A percentile compares a stretch with the other conserved stretches of the same genome.
Conservation (phyloP, 2,113 vertebrate species). For the Pseudorasbora parva region DNA sequence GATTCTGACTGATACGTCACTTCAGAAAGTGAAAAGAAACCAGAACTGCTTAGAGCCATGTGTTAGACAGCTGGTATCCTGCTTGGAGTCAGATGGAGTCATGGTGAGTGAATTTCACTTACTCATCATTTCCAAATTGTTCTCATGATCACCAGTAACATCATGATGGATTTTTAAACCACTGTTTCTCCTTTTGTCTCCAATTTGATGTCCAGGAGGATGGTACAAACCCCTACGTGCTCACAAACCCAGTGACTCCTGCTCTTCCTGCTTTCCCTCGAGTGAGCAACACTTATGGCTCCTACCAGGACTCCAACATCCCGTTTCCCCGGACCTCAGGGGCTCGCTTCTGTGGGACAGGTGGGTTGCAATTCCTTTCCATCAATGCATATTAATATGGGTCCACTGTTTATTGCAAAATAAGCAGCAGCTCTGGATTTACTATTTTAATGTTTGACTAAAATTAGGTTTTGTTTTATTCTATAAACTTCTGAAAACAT, state of each 20-base stretch:
- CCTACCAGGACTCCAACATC: slow-evolving; percentile 98
- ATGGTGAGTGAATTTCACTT: slow-evolving; percentile 79
- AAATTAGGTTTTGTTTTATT: too few relatives aligned
- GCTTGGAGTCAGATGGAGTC: slow-evolving; percentile 84
- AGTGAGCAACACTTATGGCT: slow-evolving; percentile 93
- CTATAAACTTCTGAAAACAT: too few relatives aligned
- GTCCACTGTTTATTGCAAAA: too few relatives aligned
- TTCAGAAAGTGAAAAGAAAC: slow-evolving; percentile 98
- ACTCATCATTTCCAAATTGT: not conserved
- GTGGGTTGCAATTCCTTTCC: slow-evolving; percentile 61
- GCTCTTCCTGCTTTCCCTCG: slow-evolving; percentile 90
- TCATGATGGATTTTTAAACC: not conserved
- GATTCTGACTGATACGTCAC: slow-evolving; percentile 94
- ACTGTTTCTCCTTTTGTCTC: slow-evolving; percentile 38
- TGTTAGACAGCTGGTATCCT: slow-evolving; percentile 95
- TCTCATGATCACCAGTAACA: not conserved
- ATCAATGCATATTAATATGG: too few relatives aligned
- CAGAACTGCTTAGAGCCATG: slow-evolving; percentile 98
- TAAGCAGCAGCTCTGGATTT: too few relatives aligned
- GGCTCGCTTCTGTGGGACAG: slow-evolving; percentile 96
- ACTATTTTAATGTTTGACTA: too few relatives aligned
- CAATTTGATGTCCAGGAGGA: slow-evolving; percentile 87
- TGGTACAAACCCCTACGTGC: slow-evolving; percentile 84
- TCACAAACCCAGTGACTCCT: slow-evolving; percentile 87
- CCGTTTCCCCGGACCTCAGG: slow-evolving; percentile 96